Evolutionary conservation across 2,797 vertebrate species (phyloP).

Genomic region (Stomatorhinus walkeri): DNA sequence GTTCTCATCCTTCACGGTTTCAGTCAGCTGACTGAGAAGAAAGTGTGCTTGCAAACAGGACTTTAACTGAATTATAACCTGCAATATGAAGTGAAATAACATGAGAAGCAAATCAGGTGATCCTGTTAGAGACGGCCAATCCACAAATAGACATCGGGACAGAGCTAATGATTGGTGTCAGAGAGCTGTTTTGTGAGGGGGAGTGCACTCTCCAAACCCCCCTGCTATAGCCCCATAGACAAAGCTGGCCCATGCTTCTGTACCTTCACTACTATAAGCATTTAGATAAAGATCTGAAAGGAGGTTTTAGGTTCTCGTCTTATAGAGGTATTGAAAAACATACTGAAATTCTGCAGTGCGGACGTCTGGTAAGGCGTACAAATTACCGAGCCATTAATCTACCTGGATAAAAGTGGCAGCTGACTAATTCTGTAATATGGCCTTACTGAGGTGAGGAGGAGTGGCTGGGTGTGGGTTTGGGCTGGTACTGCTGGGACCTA

Average conservation of each 20-base stretch:
- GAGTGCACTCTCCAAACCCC: background rate
- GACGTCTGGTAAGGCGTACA: background rate
- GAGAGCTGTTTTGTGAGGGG: background rate
- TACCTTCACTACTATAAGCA: background rate
- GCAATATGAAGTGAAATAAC: background rate
- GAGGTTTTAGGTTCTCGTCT: background rate
- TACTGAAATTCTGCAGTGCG: background rate
- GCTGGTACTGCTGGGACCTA: background rate
- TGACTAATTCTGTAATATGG: background rate
- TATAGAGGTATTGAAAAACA: background rate
- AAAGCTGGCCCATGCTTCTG: background rate
- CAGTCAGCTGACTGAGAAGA: background rate
- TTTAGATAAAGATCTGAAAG: background rate
- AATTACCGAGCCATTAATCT: background rate
- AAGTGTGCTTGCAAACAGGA: background rate
- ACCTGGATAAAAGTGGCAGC: background rate
- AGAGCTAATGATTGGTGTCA: background rate
- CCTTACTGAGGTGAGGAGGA: background rate
- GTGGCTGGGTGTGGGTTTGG: background rate
- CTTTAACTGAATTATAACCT: background rate
- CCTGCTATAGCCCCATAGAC: background rate
- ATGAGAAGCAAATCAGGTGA: background rate
- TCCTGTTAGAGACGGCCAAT: background rate
- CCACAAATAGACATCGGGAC: background rate
- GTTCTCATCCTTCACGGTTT: background rate